Evolutionary conservation across 2,113 vertebrate genomes (phyloP).

Genomic region (Brevimyrus niger): DNA sequence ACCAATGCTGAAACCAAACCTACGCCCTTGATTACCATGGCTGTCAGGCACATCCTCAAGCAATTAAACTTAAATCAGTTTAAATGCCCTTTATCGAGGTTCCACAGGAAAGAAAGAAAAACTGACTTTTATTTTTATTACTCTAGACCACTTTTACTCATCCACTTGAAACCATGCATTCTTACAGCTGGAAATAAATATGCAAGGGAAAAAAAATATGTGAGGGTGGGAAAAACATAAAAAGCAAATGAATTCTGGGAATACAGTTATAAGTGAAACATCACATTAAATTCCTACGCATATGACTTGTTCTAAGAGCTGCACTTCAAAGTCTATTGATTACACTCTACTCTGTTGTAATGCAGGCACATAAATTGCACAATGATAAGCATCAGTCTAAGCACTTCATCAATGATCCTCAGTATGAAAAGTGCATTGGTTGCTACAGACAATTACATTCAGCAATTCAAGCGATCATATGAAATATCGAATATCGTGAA

Average conservation of each 20-base stretch:
- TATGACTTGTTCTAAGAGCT: neutral
- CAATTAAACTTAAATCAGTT: neutral
- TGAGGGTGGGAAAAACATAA: neutral
- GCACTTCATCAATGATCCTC: neutral
- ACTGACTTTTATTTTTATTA: neutral
- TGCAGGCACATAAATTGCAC: neutral
- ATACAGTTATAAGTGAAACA: neutral
- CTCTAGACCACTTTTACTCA: conserved; percentile 23
- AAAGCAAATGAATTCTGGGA: neutral
- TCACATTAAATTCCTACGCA: neutral
- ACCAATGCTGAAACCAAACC: neutral
- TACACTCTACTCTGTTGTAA: neutral
- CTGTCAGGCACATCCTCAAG: neutral
- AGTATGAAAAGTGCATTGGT: neutral
- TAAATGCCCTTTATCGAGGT: neutral
- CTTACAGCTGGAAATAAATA: conserved; percentile 34
- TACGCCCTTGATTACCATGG: neutral
- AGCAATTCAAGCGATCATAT: neutral
- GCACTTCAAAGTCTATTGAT: neutral
- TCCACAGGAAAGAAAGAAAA: neutral
- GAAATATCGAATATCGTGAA: neutral
- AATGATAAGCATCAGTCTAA: neutral
- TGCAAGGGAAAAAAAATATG: conserved; percentile 8
- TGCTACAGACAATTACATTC: neutral
- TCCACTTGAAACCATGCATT: conserved; percentile 52